These are phyloP conservation scores for Nomia melanderi DNA, from an alignment of 1,140 invertebrate genomes.

Conservation along the genomic window DNA sequence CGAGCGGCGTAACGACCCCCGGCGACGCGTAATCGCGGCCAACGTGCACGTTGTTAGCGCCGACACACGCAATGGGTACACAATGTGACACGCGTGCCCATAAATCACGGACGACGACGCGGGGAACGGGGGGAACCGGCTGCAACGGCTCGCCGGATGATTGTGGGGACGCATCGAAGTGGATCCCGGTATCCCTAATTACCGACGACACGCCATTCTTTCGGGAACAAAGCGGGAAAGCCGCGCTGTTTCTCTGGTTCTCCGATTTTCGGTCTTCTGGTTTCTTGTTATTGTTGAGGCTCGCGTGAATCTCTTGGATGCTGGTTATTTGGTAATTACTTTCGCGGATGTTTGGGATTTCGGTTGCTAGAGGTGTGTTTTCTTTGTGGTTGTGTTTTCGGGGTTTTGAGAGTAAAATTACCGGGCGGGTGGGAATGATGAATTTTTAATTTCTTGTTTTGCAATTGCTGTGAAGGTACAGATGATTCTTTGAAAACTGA, in stretches of 20 bases:
- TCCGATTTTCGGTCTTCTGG: background rate
- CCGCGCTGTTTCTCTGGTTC: background rate
- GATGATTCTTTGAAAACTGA: no score
- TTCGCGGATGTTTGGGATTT: no score
- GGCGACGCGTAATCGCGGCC: constrained; percentile 23
- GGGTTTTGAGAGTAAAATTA: no score
- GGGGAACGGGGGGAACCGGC: background rate
- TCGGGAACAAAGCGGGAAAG: background rate
- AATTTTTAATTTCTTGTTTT: no score
- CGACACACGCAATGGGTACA: constrained; percentile 17
- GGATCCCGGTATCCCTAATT: background rate
- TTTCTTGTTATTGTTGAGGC: no score
- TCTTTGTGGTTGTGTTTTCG: no score
- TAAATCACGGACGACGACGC: constrained; percentile 36
- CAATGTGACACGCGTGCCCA: constrained; percentile 44
- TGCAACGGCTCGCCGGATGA: background rate
- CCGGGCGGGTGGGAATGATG: no score
- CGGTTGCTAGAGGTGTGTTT: no score
- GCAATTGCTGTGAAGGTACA: no score
- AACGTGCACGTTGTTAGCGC: constrained; percentile 27
- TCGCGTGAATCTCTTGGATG: no score
- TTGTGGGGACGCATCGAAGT: background rate
- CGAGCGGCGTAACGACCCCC: constrained; percentile 1
- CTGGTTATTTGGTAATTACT: no score
- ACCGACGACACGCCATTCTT: background rate